Base-by-base conservation (phyloP, 2,113 vertebrate genomes). In the Clarias magur region DNA sequence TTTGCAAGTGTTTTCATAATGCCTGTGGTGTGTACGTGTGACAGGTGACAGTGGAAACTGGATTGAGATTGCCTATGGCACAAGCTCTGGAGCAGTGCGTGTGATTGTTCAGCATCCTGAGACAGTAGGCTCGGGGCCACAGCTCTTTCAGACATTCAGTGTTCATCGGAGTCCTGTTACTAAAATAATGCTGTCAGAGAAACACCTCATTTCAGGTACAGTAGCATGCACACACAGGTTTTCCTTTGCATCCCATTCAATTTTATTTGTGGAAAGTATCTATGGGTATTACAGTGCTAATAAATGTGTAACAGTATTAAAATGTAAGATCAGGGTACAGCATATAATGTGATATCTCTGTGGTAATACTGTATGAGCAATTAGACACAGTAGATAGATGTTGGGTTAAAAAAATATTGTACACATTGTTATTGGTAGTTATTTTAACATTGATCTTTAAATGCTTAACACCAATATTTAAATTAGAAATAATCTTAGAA, bases 51-150 rank as follows among this genome's bases (percentile, higher is more conserved):
- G 97, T 0, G 97, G 97, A 13, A 98, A 99, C 94, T 99, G 97
- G 97, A 96, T 97, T 0, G 97, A 99, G 94, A 98, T 99, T 0
- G 97, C 97, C 0, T 98, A 99, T 0, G 97, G 97, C 60, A 99
- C 97, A 80, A 97, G 97, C 79, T 97, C 97, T 0, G 97, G 97
- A 0, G 94, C 94, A 0, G 97, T 99, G 0, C 94, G 97, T 0
- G 97, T 99, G 90, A 99, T 99, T 0, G 97, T 98, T 0, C 97
- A 98, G 93, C 97, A 99, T 72, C 97, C 97, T 0, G 97, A 99
- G 93, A 99, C 97, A 0, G 96, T 98, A n/a, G 96, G 97, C 0
- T 98, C 97, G 0, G 97, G 96, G 0, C 97, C 97, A 0, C 97
- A 97, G 84, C 97, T 99, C 81, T 99, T 99, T 93, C 97, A 99